These are phyloP conservation scores for Silurus meridionalis DNA, from an alignment of 2,113 vertebrate species.

Conservation along the genomic window DNA sequence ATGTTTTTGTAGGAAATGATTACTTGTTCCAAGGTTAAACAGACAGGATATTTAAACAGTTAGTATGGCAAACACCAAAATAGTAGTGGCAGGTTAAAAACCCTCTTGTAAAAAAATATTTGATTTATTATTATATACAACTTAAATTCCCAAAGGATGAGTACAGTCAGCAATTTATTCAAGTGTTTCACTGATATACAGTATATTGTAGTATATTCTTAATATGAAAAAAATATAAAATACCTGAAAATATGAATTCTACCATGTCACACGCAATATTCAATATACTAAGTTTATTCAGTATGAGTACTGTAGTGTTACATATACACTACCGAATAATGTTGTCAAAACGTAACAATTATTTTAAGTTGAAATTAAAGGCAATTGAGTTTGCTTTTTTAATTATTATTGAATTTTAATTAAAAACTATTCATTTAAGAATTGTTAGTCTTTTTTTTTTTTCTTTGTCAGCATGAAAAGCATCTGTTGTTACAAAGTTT, in stretches of 20 bases:
- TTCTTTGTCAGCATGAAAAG: neutral
- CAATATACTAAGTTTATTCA: neutral
- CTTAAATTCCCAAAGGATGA: neutral
- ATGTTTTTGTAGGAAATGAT: neutral
- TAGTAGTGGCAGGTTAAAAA: neutral
- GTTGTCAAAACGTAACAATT: neutral
- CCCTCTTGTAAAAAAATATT: neutral
- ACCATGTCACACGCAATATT: no score
- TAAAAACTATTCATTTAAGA: neutral
- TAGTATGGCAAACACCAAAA: neutral
- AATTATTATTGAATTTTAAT: neutral
- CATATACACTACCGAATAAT: neutral
- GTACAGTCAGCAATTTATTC: neutral
- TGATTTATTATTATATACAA: constrained; percentile 3
- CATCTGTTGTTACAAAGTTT: neutral
- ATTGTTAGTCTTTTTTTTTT: no score
- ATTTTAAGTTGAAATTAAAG: neutral
- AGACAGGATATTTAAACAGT: neutral
- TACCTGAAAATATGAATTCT: neutral
- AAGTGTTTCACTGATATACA: neutral
- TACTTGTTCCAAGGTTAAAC: neutral
- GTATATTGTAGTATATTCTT: neutral
- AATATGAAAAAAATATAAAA: neutral
- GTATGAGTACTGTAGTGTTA: neutral
- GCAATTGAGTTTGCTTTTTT: neutral